A percentile compares a stretch with the other conserved stretches of the same genome.
These are phyloP conservation scores for Tridacna gigas DNA, from an alignment of 2,888 invertebrate genomes.

Conservation along the genomic window DNA sequence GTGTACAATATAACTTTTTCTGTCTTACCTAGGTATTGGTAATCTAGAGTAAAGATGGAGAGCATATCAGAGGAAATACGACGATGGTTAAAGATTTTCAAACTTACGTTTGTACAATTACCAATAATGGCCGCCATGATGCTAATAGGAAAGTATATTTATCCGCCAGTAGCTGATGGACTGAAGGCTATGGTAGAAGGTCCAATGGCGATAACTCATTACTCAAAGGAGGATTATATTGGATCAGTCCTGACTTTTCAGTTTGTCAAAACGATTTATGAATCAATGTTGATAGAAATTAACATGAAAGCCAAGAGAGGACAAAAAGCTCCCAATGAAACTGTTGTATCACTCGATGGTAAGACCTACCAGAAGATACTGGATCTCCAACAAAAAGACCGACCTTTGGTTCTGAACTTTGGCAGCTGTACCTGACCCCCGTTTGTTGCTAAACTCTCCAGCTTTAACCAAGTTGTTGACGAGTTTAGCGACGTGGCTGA, in stretches of 20 bases:
- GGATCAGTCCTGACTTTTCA: neutral
- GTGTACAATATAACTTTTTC: too few species aligned
- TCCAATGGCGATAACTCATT: neutral
- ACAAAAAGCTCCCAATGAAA: slow-evolving; percentile 6
- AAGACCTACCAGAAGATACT: slow-evolving; percentile 8
- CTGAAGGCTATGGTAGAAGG: neutral
- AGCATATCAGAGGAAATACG: neutral
- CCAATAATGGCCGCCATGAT: neutral
- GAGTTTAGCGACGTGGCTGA: slow-evolving; percentile 27
- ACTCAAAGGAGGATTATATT: neutral
- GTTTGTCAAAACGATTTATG: neutral
- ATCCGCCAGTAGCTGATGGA: neutral
- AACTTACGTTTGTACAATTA: neutral
- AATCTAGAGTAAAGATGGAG: neutral
- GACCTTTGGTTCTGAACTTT: slow-evolving; percentile 21
- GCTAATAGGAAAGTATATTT: slow-evolving; percentile 3
- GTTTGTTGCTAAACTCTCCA: slow-evolving; percentile 24
- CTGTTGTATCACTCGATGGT: slow-evolving; percentile 16
- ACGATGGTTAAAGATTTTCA: neutral
- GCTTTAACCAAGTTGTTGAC: slow-evolving; percentile 21
- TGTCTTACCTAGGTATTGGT: too few species aligned
- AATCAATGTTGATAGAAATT: neutral
- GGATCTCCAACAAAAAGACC: slow-evolving; percentile 9
- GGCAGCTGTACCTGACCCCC: slow-evolving; percentile 27
- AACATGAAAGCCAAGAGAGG: neutral